phyloP scores from a whole-genome alignment of 2,888 invertebrate genomes.

The Oligia latruncula region DNA sequence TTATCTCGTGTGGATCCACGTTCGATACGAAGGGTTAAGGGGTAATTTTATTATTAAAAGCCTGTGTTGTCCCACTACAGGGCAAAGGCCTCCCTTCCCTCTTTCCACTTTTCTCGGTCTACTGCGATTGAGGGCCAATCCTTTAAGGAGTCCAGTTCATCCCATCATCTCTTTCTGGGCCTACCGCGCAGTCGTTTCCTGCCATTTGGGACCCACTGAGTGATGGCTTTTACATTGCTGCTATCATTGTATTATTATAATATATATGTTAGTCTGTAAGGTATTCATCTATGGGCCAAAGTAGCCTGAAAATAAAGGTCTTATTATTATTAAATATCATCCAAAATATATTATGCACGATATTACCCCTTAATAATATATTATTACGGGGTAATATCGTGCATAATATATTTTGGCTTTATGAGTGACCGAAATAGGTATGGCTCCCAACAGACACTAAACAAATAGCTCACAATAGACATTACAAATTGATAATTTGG shows the following conservation, averaged over 20 bases:
- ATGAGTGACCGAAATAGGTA: constrained; percentile 8
- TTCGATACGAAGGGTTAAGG: too few species aligned
- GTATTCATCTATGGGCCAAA: too few species aligned
- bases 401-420: neutral
- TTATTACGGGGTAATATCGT: neutral
- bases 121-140: neutral
- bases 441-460: constrained; percentile 4
- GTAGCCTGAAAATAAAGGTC: too few species aligned
- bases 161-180: neutral
- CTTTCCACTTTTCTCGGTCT: neutral
- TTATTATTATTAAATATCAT: too few species aligned
- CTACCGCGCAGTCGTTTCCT: neutral
- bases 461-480: neutral
- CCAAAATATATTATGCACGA: too few species aligned
- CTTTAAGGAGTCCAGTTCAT: neutral
- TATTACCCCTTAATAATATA: too few species aligned
- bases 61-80: neutral
- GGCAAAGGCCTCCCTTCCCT: neutral
- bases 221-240: neutral
- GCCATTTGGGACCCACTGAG: neutral
- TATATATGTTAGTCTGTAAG: too few species aligned
- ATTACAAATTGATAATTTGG: constrained; percentile 31
- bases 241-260: neutral
- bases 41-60: neutral
- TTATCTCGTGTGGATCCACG: too few species aligned